Conservation (phyloP, 2,113 vertebrate genomes). For the Aegithalos caudatus region DNA sequence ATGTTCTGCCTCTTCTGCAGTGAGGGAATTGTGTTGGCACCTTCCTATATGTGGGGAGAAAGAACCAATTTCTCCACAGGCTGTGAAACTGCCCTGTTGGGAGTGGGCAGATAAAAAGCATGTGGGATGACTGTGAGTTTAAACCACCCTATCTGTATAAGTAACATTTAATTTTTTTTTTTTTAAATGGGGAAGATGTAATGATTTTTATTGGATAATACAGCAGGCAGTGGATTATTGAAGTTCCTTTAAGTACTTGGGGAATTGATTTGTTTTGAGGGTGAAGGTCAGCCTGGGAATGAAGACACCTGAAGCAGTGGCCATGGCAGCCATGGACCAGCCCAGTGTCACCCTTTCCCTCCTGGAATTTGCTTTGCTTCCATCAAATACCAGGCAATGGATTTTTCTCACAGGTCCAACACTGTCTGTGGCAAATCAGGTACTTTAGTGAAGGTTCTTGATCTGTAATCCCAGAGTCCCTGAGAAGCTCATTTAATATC, state of each 20-base stretch:
- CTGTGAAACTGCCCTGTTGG: neutral
- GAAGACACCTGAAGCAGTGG: neutral
- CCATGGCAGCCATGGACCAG: neutral
- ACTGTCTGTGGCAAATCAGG: neutral
- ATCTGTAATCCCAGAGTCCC: neutral
- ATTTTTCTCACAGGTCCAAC: neutral
- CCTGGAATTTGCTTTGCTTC: neutral
- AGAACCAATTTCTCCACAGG: neutral
- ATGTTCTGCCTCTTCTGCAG: neutral
- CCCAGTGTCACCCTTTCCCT: neutral
- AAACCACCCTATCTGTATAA: neutral
- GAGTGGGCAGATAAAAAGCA: neutral
- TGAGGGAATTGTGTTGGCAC: neutral
- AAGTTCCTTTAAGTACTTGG: neutral
- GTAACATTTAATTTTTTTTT: neutral
- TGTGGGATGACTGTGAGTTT: neutral
- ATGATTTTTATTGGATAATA: neutral
- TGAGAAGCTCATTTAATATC: constrained; percentile 5
- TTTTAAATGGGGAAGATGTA: neutral
- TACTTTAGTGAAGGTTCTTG: neutral
- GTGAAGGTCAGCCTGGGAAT: neutral
- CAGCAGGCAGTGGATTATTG: neutral
- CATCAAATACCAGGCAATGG: neutral
- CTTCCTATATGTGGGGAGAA: neutral
- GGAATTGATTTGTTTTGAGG: neutral